Conservation (phyloP, 2,113 vertebrate species). For the Microcebus tavaratra region DNA sequence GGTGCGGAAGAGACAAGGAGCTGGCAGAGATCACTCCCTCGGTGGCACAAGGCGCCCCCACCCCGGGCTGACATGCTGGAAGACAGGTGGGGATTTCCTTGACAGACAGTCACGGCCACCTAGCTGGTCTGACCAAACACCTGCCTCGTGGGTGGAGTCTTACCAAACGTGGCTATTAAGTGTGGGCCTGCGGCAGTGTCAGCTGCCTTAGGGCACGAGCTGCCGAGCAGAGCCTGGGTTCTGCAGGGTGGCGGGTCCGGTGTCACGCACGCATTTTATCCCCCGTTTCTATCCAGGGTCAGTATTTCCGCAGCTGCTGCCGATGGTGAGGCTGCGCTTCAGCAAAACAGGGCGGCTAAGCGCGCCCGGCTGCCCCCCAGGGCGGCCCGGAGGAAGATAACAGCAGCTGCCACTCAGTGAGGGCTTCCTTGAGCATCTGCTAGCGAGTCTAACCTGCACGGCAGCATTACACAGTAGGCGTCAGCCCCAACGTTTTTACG, state of each 20-base stretch:
- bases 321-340: neutral
- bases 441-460: neutral
- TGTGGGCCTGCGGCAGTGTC: neutral
- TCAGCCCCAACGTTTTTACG: neutral
- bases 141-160: neutral
- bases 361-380: neutral
- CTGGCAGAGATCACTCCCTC: neutral
- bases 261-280: neutral
- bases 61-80: neutral
- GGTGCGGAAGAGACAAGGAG: too few species aligned
- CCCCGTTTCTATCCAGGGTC: neutral
- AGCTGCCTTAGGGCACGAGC: neutral
- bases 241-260: too few species aligned
- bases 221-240: neutral
- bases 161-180: neutral
- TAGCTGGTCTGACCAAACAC: neutral
- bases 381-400: neutral
- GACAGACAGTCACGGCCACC: neutral
- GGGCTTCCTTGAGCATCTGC: neutral
- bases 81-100: neutral
- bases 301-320: neutral
- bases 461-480: neutral
- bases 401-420: neutral
- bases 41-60: neutral
- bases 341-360: neutral